These are phyloP conservation scores for Pycnonotus jocosus DNA, from an alignment of 2,113 vertebrate genomes.

Conservation along the genomic window DNA sequence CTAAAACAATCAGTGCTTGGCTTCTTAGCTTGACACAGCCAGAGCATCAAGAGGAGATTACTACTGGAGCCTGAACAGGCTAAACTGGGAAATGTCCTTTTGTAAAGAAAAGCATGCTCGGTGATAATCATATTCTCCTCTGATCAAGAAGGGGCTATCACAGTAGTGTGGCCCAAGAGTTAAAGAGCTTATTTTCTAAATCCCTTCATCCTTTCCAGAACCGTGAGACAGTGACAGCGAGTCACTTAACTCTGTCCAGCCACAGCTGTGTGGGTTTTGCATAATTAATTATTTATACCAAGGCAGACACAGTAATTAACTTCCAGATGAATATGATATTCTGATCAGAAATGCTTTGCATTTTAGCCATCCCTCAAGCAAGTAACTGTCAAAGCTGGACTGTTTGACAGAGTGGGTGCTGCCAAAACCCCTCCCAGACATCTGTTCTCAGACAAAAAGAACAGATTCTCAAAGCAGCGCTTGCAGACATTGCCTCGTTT, in stretches of 20 bases:
- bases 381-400: slow-evolving; percentile 93
- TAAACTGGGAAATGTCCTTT: neutral
- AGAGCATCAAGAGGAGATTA: neutral
- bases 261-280: slow-evolving; percentile 97
- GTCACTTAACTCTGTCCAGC: slow-evolving; percentile 93
- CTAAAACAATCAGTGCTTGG: neutral
- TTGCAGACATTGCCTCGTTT: slow-evolving; percentile 48
- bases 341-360: slow-evolving; percentile 95
- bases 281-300: slow-evolving; percentile 99
- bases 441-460: slow-evolving; percentile 84
- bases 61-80: neutral
- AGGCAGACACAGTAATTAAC: slow-evolving; percentile 98
- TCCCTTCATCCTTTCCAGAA: slow-evolving; percentile 85
- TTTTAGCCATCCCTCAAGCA: slow-evolving; percentile 93
- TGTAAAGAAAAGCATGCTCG: neutral
- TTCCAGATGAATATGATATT: slow-evolving; percentile 99
- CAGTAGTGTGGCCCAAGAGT: slow-evolving; percentile 61
- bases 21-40: neutral
- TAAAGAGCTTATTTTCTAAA: slow-evolving; percentile 85
- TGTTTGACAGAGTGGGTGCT: slow-evolving; percentile 87
- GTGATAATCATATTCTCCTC: neutral
- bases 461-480: slow-evolving; percentile 57
- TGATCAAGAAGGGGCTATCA: slow-evolving; percentile 60
- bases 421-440: slow-evolving; percentile 90
- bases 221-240: slow-evolving; percentile 86